Evolutionary conservation across 2,888 invertebrate genomes (phyloP), one percentile per base, ranked within the genome.

Genomic region (Oligia latruncula): DNA sequence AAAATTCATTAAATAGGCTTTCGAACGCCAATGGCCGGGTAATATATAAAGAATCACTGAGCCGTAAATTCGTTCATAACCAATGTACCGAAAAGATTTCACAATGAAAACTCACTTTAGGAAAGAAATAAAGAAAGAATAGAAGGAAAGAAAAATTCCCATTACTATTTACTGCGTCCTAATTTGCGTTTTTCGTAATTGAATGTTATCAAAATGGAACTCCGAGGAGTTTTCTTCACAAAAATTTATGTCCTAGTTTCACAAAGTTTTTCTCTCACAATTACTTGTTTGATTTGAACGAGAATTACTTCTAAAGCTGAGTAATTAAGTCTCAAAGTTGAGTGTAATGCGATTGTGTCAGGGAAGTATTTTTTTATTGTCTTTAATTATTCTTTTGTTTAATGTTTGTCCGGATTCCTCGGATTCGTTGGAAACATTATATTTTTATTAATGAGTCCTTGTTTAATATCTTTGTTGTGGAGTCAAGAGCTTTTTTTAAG

Each of bases 161-260:
- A 86, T 90, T 88, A 90, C 86, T 89, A 88, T 81, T 84, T 83
- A 85, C 82, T 68, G 78, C 81, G 87, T 87, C 90, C 91, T 93
- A 93, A 94, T 93, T 93, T 92, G 92, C 89, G 91, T 92, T 92
- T 91, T 91, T 92, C 90, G 91, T 94, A 94, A 94, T 94, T 94
- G 93, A 94, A 94, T 92, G 91, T 92, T 94, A 92, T 94, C 93
- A 92, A 91, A 93, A 93, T 90, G 91, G 67, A 92, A 92, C 90
- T 92, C 85, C 89, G 87, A 81, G 70, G 91, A 91, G 87, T 91
- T 90, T 92, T 89, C 88, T 87, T 89, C 88, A 80, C 80, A 91
- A 91, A 92, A 92, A 91, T 92, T 91, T 89, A 35, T 60, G 86
- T 85, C 84, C 87, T 85, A 89, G 88, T 77, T 90, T 87, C 81